Percentiles rank a stretch among this genome's conserved stretches.
Evolutionary conservation across 2,888 invertebrate genomes (phyloP).

Genomic region (Beris morrisii): DNA sequence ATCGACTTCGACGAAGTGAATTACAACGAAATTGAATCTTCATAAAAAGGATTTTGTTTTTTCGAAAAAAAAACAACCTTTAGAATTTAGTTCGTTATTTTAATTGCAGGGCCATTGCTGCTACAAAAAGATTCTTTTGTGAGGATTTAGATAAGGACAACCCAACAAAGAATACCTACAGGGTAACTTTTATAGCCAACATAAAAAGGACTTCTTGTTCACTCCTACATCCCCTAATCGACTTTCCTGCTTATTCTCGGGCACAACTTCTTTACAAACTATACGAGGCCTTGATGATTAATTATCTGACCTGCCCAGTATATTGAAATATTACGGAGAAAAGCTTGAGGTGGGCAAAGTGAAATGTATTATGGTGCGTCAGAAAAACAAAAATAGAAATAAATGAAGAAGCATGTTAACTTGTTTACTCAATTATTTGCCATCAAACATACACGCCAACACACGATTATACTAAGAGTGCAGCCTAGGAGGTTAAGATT

Average conservation of each 20-base stretch:
- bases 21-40: too few species aligned
- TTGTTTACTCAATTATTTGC: conserved; percentile 26
- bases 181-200: too few species aligned
- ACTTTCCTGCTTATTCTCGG: neutral
- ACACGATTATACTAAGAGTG: neutral
- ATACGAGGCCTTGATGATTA: conserved; percentile 25
- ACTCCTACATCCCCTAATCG: neutral
- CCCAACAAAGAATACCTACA: too few species aligned
- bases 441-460: neutral
- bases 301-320: conserved; percentile 14
- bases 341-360: conserved; percentile 7
- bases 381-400: conserved; percentile 27
- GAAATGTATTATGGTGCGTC: conserved; percentile 8
- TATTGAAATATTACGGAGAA: conserved; percentile 18
- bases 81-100: too few species aligned
- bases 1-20: too few species aligned
- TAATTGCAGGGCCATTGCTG: too few species aligned
- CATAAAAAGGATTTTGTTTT: too few species aligned
- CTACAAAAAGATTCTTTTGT: too few species aligned
- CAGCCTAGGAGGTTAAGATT: conserved; percentile 17
- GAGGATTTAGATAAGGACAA: too few species aligned
- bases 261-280: conserved; percentile 9
- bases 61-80: too few species aligned
- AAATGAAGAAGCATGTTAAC: conserved; percentile 27
- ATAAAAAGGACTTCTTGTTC: too few species aligned